These are phyloP conservation scores for Eupithecia centaureata DNA, from an alignment of 2,888 invertebrate genomes.

Conservation along the genomic window DNA sequence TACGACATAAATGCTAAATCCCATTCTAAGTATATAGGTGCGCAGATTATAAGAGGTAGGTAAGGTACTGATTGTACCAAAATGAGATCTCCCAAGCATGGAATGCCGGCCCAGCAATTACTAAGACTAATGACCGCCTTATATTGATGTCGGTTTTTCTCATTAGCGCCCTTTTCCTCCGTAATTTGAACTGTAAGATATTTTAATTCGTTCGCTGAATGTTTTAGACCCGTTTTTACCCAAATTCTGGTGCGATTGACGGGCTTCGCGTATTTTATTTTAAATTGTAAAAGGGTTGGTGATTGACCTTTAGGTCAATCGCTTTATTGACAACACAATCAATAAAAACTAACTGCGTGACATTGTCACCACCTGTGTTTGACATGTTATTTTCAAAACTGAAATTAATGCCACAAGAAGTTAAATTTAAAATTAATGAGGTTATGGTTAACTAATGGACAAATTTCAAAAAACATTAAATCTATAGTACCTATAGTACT, in stretches of 20 bases:
- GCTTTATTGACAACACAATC: not conserved
- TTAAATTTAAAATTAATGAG: too few relatives aligned
- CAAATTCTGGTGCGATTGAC: not conserved
- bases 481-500: too few relatives aligned
- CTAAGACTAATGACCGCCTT: constrained; percentile 60
- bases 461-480: too few relatives aligned
- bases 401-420: too few relatives aligned
- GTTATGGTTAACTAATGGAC: too few relatives aligned
- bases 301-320: too few relatives aligned
- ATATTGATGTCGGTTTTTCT: constrained; percentile 61
- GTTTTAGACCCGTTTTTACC: not conserved
- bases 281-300: not conserved
- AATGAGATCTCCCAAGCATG: constrained; percentile 49
- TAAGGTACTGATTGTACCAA: constrained; percentile 33
- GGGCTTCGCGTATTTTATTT: not conserved
- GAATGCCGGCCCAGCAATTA: constrained; percentile 63
- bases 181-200: constrained; percentile 35
- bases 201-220: constrained; percentile 26
- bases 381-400: not conserved
- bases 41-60: too few relatives aligned
- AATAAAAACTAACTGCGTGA: not conserved
- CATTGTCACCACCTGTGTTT: not conserved
- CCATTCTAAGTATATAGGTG: too few relatives aligned
- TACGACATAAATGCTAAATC: too few relatives aligned
- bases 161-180: constrained; percentile 50